Evolutionary conservation across 37 sponge, comb jelly and placozoan species (phyloP).

Genomic region (Ianthella basta): DNA sequence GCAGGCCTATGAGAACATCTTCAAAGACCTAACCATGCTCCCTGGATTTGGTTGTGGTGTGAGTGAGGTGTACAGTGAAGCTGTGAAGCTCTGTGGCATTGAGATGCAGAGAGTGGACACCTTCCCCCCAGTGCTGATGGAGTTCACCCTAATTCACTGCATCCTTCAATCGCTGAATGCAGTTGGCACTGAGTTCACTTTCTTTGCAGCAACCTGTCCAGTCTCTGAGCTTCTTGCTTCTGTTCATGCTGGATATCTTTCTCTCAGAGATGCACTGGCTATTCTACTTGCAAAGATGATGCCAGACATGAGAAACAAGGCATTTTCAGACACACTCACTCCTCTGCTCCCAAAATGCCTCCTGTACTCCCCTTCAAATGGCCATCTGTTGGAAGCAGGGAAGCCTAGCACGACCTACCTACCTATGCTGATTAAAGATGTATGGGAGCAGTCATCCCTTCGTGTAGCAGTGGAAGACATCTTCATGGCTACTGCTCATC

Average conservation of each 20-base stretch:
- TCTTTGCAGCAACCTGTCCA: slow-evolving; percentile 8
- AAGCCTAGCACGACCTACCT: background rate
- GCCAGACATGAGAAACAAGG: background rate
- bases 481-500: background rate
- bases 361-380: background rate
- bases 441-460: slow-evolving; percentile 1
- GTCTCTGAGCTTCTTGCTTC: slow-evolving; percentile 41
- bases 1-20: background rate
- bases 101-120: background rate
- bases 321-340: background rate
- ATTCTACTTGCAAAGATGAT: slow-evolving; percentile 20
- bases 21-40: background rate
- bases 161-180: background rate
- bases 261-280: slow-evolving; percentile 22
- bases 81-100: background rate
- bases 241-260: slow-evolving; percentile 14
- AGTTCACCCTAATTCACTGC: slow-evolving; percentile 21
- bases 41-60: background rate
- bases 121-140: slow-evolving; percentile 21
- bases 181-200: background rate
- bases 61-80: background rate
- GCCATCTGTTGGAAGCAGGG: background rate
- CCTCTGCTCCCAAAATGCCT: background rate
- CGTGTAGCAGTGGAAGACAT: slow-evolving; percentile 19
- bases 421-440: background rate